These are phyloP conservation scores for Ennomos quercinarius DNA, from an alignment of 2,888 invertebrate genomes.

Conservation along the genomic window DNA sequence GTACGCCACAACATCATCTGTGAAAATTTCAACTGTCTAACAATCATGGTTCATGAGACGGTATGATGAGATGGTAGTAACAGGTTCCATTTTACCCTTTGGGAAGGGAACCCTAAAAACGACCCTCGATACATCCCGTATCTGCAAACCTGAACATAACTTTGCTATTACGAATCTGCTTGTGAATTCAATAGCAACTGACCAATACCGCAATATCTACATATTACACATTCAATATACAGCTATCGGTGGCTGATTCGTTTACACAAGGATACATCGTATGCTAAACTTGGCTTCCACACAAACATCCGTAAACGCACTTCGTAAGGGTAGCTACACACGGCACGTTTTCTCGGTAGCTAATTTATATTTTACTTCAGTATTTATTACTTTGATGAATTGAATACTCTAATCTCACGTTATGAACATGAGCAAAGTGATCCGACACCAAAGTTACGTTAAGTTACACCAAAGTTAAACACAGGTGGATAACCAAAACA, in stretches of 20 bases:
- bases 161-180: slow-evolving; percentile 19
- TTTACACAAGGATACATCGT: slow-evolving; percentile 52
- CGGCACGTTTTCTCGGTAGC: slow-evolving; percentile 17
- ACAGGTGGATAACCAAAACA: too few relatives aligned
- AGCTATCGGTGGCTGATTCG: slow-evolving; percentile 51
- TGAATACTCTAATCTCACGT: neutral
- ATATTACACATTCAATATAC: slow-evolving; percentile 49
- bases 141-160: slow-evolving; percentile 14
- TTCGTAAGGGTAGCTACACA: slow-evolving; percentile 28
- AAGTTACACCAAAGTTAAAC: too few relatives aligned
- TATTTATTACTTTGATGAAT: neutral
- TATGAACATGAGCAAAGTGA: neutral
- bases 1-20: too few relatives aligned
- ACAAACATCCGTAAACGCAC: slow-evolving; percentile 31
- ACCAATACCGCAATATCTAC: slow-evolving; percentile 35
- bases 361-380: too few relatives aligned
- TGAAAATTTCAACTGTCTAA: too few relatives aligned
- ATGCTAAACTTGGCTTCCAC: slow-evolving; percentile 49
- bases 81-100: too few relatives aligned
- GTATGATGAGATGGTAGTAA: too few relatives aligned
- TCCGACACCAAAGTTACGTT: too few relatives aligned
- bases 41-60: too few relatives aligned
- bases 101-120: too few relatives aligned
- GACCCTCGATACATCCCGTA: slow-evolving; percentile 4
- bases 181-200: slow-evolving; percentile 36